Base-by-base conservation (phyloP, 2,888 invertebrate genomes). In the Laothoe populi region DNA sequence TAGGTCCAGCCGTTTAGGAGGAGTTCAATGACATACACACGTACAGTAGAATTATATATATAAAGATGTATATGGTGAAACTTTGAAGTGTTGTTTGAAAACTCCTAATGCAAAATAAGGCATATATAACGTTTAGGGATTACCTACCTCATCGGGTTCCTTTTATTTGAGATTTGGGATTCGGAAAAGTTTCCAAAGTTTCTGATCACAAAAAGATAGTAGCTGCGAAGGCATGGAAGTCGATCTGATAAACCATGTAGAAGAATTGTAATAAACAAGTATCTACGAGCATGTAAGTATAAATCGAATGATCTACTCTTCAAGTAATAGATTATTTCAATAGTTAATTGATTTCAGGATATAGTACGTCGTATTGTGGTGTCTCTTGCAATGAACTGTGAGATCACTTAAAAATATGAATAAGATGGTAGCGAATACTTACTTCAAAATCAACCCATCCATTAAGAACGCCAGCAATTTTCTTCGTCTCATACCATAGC, bases 361-460 rank as follows among this genome's bases (percentile, higher is more conserved):
- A n/a, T 0, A 42, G 40, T 10, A 10, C 40, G 40, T 13, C 13
- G n/a, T n/a, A 42, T n/a, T 42, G n/a, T 13, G n/a, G 8, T 13
- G 2, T n/a, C 13, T 13, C 2, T 31, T 31, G 31, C 40, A 4
- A 13, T n/a, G 40, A 42, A n/a, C 5, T 35, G 4, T 35, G 10
- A 35, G 8, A 8, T 5, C 10, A 10, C 8, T 35, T 7, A 45
- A 19, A 5, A 5, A n/a, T n/a, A 45, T 5, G n/a, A 45, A 5
- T 16, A 38, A 57, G 5, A 0, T 26, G 19, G 10, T 21, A 5
- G 38, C 4, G 11, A n/a, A 44, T 8, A 35, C 60, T 78, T 81
- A 95, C 95, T 90, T 96, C 96, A 81, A 96, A 96, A 64, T 94
- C 94, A 57, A 93, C 93, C 95, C 96, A 95, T 66, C 94, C 94